These are phyloP conservation scores for Tragelaphus imberbis DNA, from an alignment of 2,113 vertebrate species.

Conservation along the genomic window DNA sequence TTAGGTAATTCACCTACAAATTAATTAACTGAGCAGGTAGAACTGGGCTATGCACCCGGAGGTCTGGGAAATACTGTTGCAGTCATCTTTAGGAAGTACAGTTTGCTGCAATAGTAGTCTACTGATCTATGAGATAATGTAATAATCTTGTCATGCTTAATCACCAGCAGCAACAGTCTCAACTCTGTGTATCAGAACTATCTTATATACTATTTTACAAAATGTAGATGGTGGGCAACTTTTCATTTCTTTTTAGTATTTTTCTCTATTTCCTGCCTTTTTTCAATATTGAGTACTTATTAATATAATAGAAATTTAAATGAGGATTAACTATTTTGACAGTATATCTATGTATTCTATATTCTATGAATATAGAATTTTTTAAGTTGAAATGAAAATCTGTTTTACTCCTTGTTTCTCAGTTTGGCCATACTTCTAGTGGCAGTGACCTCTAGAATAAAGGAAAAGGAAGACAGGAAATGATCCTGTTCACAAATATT, in stretches of 20 bases:
- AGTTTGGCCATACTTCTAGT: not conserved
- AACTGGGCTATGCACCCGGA: not conserved
- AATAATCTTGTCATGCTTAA: not conserved
- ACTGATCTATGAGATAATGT: not conserved
- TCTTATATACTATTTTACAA: not conserved
- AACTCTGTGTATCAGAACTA: not conserved
- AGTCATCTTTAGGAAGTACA: not conserved
- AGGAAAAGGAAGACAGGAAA: slow-evolving; percentile 6
- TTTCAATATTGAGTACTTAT: not conserved
- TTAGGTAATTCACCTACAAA: not conserved
- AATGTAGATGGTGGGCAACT: not conserved
- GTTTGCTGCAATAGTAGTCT: not conserved
- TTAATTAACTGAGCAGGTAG: not conserved
- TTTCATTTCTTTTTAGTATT: slow-evolving; percentile 19
- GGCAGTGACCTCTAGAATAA: not conserved
- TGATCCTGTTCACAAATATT: slow-evolving; percentile 8
- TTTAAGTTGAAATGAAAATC: not conserved
- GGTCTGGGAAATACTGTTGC: not conserved
- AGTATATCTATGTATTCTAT: not conserved
- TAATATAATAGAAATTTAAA: not conserved
- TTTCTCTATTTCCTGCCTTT: not conserved
- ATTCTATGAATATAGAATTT: not conserved
- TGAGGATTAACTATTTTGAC: not conserved
- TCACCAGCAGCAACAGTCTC: not conserved
- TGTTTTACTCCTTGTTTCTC: not conserved